Evolutionary conservation across 2,113 vertebrate species (phyloP), one percentile per base, ranked within the genome.

Genomic region (Mormyrus iriodes): DNA sequence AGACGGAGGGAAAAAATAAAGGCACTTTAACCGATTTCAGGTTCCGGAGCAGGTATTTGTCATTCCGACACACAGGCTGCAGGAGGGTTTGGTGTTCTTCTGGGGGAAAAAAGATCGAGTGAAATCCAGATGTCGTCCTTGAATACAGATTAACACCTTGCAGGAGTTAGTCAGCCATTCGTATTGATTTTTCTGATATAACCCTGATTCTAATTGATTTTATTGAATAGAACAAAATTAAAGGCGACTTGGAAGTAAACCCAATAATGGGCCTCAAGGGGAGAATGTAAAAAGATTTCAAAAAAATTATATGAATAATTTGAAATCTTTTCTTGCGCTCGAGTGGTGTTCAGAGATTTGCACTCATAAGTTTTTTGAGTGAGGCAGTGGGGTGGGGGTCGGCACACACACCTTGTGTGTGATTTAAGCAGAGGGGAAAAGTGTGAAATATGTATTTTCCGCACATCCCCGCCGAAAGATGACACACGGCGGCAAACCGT

Each of bases 361-460:
- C 31, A 61, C 55, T 55, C 49, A 83, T 31, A 52, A 61, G 69
- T 82, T 31, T 88, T 49, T 9, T 76, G 24, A 61, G 10, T 15
- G 3, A 7, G 15, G 55, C 46, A 31, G 86, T 88, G 12, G 44
- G 58, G 51, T n/a, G 58, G 39, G 85, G 49, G 65, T 21, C 21
- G 79, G 88, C 55, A 42, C 83, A 35, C 24, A 49, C 87, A 17
- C 17, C 65, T 82, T 65, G 48, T 89, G 79, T 85, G 88, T 90
- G 89, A 89, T 92, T 91, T 90, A 91, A 90, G 88, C 51, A 89
- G 88, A 88, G 52, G 90, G 90, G 87, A 58, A 89, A 79, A 90
- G 89, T 91, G 89, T 90, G 88, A 91, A 92, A 90, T 89, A 91
- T 88, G 89, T 91, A 90, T 92, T 92, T 91, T 88, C 88, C 88